Evolutionary conservation across 2,888 invertebrate species (phyloP).

Genomic region (Arge pagana): DNA sequence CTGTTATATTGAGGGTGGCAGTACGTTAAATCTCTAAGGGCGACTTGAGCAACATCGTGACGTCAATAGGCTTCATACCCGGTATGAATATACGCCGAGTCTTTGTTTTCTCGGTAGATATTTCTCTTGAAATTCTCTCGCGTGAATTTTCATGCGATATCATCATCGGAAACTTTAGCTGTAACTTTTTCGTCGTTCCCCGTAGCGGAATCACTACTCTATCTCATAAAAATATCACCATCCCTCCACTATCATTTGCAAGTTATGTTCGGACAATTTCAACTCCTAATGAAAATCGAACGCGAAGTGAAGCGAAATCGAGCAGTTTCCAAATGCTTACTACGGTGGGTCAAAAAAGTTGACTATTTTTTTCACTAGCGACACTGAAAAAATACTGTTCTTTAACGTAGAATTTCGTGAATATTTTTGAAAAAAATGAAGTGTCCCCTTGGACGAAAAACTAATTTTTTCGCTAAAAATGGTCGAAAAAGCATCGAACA

Average conservation of each 20-base stretch:
- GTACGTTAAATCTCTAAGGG: conserved; percentile 27
- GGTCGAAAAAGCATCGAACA: conserved; percentile 52
- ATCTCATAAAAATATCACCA: conserved; percentile 32
- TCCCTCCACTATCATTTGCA: conserved; percentile 18
- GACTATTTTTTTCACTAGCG: conserved; percentile 5
- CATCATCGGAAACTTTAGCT: no score
- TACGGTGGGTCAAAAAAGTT: neutral
- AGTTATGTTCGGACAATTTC: no score
- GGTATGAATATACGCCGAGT: no score
- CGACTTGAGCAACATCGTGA: conserved; percentile 30
- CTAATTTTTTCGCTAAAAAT: no score
- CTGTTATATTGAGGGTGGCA: conserved; percentile 20
- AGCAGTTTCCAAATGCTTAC: no score
- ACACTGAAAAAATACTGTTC: conserved; percentile 36
- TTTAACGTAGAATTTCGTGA: no score
- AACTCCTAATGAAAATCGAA: no score
- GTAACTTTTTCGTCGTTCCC: no score
- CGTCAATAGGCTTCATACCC: no score
- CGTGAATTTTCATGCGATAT: no score
- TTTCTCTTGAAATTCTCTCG: no score
- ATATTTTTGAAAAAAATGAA: conserved; percentile 46
- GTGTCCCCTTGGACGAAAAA: conserved; percentile 41
- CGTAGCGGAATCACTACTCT: conserved; percentile 27
- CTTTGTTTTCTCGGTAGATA: no score
- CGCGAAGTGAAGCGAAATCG: neutral